Base-by-base conservation (phyloP, 2,797 vertebrate genomes). In the Euthynnus affinis region DNA sequence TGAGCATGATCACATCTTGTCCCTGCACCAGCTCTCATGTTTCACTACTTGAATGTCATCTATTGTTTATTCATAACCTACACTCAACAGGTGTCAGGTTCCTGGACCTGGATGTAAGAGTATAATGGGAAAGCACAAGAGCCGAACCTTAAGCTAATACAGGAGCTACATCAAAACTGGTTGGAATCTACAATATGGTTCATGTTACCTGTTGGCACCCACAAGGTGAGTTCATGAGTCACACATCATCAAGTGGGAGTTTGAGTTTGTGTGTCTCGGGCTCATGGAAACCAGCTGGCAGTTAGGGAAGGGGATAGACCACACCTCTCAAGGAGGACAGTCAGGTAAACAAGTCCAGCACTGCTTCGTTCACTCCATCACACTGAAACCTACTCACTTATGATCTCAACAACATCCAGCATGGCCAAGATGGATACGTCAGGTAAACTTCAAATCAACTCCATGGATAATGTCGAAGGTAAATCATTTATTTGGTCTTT, bases 351-450 rank as follows among this genome's bases (percentile, higher is more conserved):
- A 88, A 84, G 34, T 20, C 57, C 71, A 70, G 52, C 13, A 9
- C 66, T 51, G 59, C 32, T 70, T 49, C 67, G 23, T n/a, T 67
- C 27, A 5, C 48, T 56, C 22, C 63, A 59, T 71, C 68, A 60
- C 15, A 46, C 18, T 4, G 32, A 64, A 17, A 55, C 57, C 57
- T 0, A 22, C 37, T 63, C 49, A 52, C 80, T 57, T 48, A 89
- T 91, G 82, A 87, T 90, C 58, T 89, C 88, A 3, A 78, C 87
- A 25, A 53, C 87, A 0, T 74, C 84, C 65, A 93, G 86, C 84
- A 89, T 87, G 0, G 61, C 84, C 17, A 83, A 90, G 32, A 95
- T 94, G 93, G 85, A 91, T 0, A 92, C 88, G 1, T 88, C 89
- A 23, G 80, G 82, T 8, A 94, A 93, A 81, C 78, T 91, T 10